Conservation (phyloP, 2,113 vertebrate species). For the Toxotes jaculatrix region DNA sequence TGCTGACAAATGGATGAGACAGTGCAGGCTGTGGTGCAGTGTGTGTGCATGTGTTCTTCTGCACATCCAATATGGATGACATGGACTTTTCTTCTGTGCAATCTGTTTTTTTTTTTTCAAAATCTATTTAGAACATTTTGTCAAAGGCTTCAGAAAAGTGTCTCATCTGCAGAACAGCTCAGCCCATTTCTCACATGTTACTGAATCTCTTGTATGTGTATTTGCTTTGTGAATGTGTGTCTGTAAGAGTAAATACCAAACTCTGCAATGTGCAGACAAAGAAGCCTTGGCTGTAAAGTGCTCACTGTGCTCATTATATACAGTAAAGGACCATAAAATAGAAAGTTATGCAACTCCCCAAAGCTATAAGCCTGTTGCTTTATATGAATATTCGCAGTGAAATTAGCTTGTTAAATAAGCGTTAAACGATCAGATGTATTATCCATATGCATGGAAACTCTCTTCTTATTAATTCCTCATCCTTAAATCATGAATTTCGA, state of each 20-base stretch:
- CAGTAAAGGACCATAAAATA: constrained; percentile 6
- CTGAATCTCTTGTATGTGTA: background rate
- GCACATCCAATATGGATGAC: background rate
- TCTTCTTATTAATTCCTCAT: background rate
- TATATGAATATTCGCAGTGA: constrained; percentile 9
- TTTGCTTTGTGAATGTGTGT: constrained; percentile 9
- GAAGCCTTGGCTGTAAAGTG: background rate
- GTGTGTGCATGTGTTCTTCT: constrained; percentile 27
- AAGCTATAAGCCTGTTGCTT: constrained; percentile 1
- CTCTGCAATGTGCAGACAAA: background rate
- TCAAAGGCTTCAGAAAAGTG: background rate
- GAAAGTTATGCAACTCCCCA: background rate
- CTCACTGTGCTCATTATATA: constrained; percentile 17
- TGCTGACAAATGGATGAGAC: constrained; percentile 36
- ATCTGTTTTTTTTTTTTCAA: background rate
- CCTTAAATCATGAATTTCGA: constrained; percentile 10
- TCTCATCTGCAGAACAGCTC: background rate
- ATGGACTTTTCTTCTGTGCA: background rate
- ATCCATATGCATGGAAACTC: background rate
- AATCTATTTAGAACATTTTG: constrained; percentile 3
- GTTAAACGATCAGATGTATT: constrained; percentile 2
- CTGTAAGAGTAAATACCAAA: background rate
- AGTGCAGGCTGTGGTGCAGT: constrained; percentile 5
- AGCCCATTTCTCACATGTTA: background rate
- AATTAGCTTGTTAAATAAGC: constrained; percentile 9